These are phyloP conservation scores for Turritopsis rubra DNA, from an alignment of 30 jellyfish, hydroid and myxozoan genomes.

Conservation along the genomic window DNA sequence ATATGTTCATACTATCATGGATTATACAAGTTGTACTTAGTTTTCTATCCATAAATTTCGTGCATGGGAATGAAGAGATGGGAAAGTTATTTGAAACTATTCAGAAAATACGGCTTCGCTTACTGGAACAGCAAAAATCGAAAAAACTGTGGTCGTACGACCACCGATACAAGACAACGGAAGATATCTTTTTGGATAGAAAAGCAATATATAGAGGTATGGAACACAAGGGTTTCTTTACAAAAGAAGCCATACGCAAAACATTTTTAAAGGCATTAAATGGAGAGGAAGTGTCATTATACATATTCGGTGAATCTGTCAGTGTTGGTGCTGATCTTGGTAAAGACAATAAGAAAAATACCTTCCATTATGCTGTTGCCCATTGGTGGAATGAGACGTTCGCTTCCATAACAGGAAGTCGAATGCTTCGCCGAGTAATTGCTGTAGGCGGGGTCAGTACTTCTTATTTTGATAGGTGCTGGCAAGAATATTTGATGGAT, in stretches of 20 bases:
- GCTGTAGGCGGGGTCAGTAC: conserved; percentile 97
- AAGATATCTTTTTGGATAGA: conserved; percentile 39
- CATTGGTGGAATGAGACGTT: conserved; percentile 83
- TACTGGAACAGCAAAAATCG: background rate
- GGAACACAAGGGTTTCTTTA: conserved; percentile 54
- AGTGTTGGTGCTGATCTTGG: conserved; percentile 95
- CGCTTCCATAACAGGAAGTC: conserved; percentile 59
- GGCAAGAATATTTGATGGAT: conserved; percentile 67
- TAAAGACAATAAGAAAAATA: conserved; percentile 48
- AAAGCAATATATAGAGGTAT: conserved; percentile 53
- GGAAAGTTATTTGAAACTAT: background rate
- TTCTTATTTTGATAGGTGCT: conserved; percentile 66
- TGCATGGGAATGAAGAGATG: background rate
- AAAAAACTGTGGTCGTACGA: conserved; percentile 52
- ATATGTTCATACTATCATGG: background rate
- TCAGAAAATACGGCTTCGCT: background rate
- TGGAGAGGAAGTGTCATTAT: conserved; percentile 42
- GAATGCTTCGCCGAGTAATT: conserved; percentile 51
- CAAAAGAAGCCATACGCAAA: conserved; percentile 44
- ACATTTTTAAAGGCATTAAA: conserved; percentile 46
- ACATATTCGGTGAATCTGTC: conserved; percentile 73
- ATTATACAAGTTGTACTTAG: background rate
- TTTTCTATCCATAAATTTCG: background rate
- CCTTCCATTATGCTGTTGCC: conserved; percentile 67
- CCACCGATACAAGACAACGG: conserved; percentile 30